phyloP scores from a whole-genome alignment of 1,140 invertebrate species.

The Euschistus heros region DNA sequence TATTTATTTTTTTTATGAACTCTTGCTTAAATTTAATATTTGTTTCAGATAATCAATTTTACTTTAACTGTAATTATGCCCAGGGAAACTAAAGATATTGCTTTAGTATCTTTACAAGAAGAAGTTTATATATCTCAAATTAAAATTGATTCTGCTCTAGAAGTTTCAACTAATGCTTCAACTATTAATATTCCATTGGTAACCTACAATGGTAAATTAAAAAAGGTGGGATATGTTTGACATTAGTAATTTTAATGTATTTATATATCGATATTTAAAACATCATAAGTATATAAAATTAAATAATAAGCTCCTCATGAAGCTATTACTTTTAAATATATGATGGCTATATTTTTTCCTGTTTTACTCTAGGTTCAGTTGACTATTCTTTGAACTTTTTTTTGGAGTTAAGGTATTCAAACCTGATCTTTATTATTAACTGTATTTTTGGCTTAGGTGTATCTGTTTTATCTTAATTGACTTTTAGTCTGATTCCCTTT shows the following conservation, averaged over 20 bases:
- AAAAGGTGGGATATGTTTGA: slow-evolving; percentile 36
- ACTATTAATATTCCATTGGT: slow-evolving; percentile 54
- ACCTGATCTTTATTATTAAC: too few species aligned
- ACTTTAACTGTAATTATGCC: slow-evolving; percentile 49
- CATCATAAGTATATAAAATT: too few species aligned
- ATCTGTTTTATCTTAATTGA: too few species aligned
- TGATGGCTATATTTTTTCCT: too few species aligned
- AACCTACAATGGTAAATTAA: slow-evolving; percentile 63
- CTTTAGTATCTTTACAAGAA: slow-evolving; percentile 43
- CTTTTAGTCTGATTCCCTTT: too few species aligned
- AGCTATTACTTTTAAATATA: too few species aligned
- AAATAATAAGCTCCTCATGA: too few species aligned
- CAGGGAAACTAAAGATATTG: slow-evolving; percentile 48
- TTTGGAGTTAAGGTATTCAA: too few species aligned
- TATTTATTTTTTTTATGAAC: not conserved
- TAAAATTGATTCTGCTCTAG: slow-evolving; percentile 51
- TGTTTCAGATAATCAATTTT: slow-evolving; percentile 50
- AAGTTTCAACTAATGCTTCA: slow-evolving; percentile 63
- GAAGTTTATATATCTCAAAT: slow-evolving; percentile 40
- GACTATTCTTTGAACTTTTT: not conserved
- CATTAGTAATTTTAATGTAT: not conserved
- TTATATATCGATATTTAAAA: too few species aligned
- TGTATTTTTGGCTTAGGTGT: too few species aligned
- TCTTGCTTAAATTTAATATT: slow-evolving; percentile 11
- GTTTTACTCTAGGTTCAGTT: too few species aligned